phyloP scores from a whole-genome alignment of 2,113 vertebrate species.

The Hydropotes inermis region DNA sequence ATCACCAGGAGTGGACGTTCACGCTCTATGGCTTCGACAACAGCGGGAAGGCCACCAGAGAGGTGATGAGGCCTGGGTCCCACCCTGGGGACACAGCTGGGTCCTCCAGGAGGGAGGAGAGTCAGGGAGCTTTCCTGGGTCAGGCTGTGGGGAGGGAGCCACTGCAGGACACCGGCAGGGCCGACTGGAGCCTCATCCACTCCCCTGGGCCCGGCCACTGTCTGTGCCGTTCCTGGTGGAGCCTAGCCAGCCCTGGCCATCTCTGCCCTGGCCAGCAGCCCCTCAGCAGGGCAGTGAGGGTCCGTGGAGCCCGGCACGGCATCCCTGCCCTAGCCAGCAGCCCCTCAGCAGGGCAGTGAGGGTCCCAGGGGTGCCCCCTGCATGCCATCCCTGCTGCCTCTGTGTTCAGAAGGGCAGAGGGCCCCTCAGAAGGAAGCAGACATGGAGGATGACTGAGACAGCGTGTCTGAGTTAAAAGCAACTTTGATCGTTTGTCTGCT shows the following conservation, averaged over 20 bases:
- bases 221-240: not conserved
- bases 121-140: not conserved
- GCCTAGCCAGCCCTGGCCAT: not conserved
- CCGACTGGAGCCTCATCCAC: fast-evolving
- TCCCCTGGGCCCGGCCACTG: not conserved
- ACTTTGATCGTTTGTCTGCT: too few relatives aligned
- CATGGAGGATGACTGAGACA: fast-evolving
- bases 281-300: not conserved
- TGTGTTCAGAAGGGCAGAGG: too few relatives aligned
- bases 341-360: not conserved
- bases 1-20: constrained; percentile 90
- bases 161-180: not conserved
- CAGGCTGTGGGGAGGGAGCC: fast-evolving
- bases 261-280: not conserved
- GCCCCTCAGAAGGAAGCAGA: not conserved
- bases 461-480: not conserved
- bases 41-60: constrained; percentile 89
- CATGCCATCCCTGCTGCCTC: not conserved
- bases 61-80: constrained; percentile 70
- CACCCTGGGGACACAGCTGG: not conserved
- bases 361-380: fast-evolving
- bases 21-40: constrained; percentile 90
- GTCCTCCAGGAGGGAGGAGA: not conserved
- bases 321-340: too few relatives aligned
- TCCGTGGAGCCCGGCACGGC: too few relatives aligned